phyloP scores from a whole-genome alignment of 2,113 vertebrate species.

The Hemiprocne comata region DNA sequence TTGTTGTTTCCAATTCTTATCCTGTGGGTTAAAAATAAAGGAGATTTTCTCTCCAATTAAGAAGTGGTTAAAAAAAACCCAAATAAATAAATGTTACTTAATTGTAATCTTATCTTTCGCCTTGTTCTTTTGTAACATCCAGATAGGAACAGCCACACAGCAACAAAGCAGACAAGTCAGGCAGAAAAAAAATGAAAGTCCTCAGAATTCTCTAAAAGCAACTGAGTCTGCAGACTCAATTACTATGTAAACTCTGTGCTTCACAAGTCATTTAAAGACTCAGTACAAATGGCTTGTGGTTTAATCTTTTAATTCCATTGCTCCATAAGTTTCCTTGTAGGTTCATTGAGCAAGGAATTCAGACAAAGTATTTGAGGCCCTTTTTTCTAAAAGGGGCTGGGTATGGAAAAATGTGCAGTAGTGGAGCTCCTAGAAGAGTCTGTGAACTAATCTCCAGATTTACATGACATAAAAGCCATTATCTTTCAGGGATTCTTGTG shows the following conservation, averaged over 20 bases:
- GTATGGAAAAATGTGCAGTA: conserved; percentile 13
- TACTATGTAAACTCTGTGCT: conserved; percentile 71
- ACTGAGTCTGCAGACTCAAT: conserved; percentile 45
- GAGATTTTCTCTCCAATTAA: conserved; percentile 32
- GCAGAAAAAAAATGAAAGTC: conserved; percentile 3
- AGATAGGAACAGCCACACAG: not conserved
- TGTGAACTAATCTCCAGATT: conserved; percentile 49
- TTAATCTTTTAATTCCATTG: conserved; percentile 80
- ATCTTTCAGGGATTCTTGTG: not conserved
- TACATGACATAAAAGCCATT: conserved; percentile 3
- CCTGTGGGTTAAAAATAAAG: not conserved
- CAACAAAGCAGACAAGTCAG: conserved; percentile 35
- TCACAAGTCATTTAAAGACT: conserved; percentile 70
- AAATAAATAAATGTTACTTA: conserved; percentile 3
- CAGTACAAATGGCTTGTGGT: conserved; percentile 62
- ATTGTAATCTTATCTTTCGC: not conserved
- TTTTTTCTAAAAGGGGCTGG: conserved; percentile 55
- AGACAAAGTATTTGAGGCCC: conserved; percentile 60
- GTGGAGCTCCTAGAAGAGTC: conserved; percentile 41
- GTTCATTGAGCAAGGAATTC: conserved; percentile 79
- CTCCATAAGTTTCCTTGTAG: conserved; percentile 65
- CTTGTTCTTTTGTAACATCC: not conserved
- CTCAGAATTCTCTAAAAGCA: conserved; percentile 57
- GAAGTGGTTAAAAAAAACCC: not conserved
- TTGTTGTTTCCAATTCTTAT: not conserved